Percentiles rank a stretch among this genome's conserved stretches.
phyloP scores from a whole-genome alignment of 2,113 vertebrate species.

The Callocephalon fimbriatum region DNA sequence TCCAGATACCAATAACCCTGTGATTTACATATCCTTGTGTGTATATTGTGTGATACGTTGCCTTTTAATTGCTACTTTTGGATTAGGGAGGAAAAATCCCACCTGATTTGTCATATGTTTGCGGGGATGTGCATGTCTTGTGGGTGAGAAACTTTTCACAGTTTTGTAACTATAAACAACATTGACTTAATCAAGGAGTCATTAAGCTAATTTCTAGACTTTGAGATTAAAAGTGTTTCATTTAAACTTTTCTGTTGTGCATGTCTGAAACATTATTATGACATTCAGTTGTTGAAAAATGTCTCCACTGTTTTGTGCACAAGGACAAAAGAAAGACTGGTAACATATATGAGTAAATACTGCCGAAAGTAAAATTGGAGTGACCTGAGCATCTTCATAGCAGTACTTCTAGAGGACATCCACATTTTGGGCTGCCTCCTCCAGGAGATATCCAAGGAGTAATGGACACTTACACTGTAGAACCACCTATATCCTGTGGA shows the following conservation, averaged over 20 bases:
- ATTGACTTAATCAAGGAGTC: background rate
- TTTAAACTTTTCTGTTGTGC: background rate
- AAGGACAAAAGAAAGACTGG: background rate
- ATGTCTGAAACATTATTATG: background rate
- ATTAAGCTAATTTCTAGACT: background rate
- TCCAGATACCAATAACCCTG: background rate
- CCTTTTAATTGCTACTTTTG: background rate
- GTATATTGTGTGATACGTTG: background rate
- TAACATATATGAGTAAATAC: background rate
- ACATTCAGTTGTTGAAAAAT: background rate
- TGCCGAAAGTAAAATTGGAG: background rate
- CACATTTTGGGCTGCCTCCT: background rate
- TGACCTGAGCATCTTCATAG: background rate
- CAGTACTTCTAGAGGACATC: background rate
- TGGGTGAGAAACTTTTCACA: background rate
- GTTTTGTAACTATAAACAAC: background rate
- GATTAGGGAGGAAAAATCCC: background rate
- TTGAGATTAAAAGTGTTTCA: background rate
- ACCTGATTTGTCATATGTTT: background rate
- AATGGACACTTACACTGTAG: background rate
- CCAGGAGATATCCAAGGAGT: background rate
- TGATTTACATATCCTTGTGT: background rate
- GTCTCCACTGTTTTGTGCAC: background rate
- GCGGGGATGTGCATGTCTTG: rapidly evolving
- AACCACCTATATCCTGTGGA: background rate